Base-by-base conservation (phyloP, 2,797 vertebrate species). In the Gila robusta region DNA sequence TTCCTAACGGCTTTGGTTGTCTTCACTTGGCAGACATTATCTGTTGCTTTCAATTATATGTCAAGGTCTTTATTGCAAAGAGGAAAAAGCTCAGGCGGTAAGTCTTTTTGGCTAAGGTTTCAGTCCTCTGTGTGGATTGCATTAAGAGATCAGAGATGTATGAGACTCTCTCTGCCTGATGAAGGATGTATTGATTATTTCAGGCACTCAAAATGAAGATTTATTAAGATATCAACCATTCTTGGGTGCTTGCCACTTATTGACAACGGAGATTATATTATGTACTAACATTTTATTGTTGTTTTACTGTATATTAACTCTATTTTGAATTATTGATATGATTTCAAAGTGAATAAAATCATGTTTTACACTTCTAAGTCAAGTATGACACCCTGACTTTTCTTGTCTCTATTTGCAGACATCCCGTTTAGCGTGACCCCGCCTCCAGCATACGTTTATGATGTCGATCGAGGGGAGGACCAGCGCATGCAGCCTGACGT, bases 401-500 rank as follows among this genome's bases (percentile, higher is more conserved):
- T 87, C 44, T 79, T n/a, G 54, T 90, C 85, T 90, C 62, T 88
- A 86, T 90, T 84, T 89, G n/a, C 94, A 98, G 97, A 98, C 83
- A 91, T 93, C n/a, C 89, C 96, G 0, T 97, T 96, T 12, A 94
- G 93, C 32, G 97, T 96, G 14, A 95, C 96, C 0, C 95, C 96
- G 6, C 95, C 95, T 0, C 95, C 94, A 0, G 89, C 96, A 12
- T 98, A 96, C 0, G 88, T 93, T 66, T 98, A 93, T 1, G 96
- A 97, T 0, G 93, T 92, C 1, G 98, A 98, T 90, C 94, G 93
- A 39, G 94, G 94, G 0, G 97, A 98, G 56, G 97, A 97, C 73
- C 96, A 96, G 91, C 93, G 93, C 71, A 95, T 94, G 80, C 88
- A 87, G 72, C 95, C 96, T 86, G 97, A 98, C n/a, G 92, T 95